A percentile compares a stretch with the other conserved stretches of the same genome.
Conservation (phyloP, 2,797 vertebrate species). For the Smutsia gigantea region DNA sequence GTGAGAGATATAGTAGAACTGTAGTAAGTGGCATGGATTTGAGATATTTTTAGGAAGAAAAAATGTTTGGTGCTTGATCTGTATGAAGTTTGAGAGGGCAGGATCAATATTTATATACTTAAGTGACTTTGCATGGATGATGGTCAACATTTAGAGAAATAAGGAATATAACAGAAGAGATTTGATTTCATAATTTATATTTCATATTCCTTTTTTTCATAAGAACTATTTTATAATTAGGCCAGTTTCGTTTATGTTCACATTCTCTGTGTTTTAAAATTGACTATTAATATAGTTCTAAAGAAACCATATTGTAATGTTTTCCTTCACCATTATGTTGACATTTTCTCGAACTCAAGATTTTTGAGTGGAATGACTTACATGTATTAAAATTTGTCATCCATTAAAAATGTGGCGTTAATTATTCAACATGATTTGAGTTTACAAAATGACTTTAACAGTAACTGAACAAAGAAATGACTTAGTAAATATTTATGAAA, state of each 20-base stretch:
- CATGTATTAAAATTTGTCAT: not conserved
- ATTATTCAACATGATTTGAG: not conserved
- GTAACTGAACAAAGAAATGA: conserved; percentile 14
- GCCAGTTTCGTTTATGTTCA: not conserved
- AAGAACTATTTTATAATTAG: not conserved
- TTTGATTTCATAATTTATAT: not conserved
- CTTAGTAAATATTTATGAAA: not conserved
- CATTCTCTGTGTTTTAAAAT: conserved; percentile 16
- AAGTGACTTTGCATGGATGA: not conserved
- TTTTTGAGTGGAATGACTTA: not conserved
- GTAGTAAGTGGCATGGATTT: not conserved
- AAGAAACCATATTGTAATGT: not conserved
- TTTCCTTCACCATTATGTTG: not conserved
- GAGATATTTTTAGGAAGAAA: not conserved
- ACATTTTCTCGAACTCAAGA: not conserved
- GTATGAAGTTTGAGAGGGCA: not conserved
- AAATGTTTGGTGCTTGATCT: not conserved
- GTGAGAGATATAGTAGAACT: not conserved
- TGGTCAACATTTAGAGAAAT: not conserved
- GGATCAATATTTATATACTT: not conserved
- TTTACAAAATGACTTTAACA: not conserved
- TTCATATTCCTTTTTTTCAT: not conserved
- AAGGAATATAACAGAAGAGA: not conserved
- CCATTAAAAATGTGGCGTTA: conserved; percentile 13
- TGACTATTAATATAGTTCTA: not conserved